Percentiles rank a stretch among this genome's conserved stretches.
Evolutionary conservation across 2,797 vertebrate species (phyloP).

Genomic region (Lophius americanus): DNA sequence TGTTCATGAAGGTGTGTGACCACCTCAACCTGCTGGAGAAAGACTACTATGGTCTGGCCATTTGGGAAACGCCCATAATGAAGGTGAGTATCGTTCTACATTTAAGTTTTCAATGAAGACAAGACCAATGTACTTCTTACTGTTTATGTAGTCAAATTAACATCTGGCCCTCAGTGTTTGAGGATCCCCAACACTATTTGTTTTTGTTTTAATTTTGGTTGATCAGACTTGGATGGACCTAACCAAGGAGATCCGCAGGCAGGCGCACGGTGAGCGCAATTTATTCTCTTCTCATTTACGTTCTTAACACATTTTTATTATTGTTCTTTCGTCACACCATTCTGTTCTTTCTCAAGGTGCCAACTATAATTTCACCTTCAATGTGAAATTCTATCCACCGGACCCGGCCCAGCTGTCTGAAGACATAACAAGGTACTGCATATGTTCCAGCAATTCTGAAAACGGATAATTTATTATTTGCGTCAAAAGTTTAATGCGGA

Average conservation of each 20-base stretch:
- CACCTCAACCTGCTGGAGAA: slow-evolving; percentile 97
- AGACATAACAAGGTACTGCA: slow-evolving; percentile 92
- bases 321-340: not conserved
- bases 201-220: slow-evolving; percentile 11
- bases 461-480: not conserved
- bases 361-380: slow-evolving; percentile 93
- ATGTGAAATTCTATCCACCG: slow-evolving; percentile 96
- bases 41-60: slow-evolving; percentile 93
- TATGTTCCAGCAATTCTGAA: not conserved
- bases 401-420: slow-evolving; percentile 96
- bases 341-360: slow-evolving; percentile 75
- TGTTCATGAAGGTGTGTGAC: slow-evolving; percentile 94
- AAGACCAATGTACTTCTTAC: not conserved
- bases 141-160: too few species aligned
- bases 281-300: not conserved
- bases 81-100: slow-evolving; percentile 81
- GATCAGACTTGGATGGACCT: slow-evolving; percentile 94
- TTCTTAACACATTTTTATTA: not conserved
- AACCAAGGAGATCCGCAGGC: slow-evolving; percentile 94
- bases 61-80: slow-evolving; percentile 87
- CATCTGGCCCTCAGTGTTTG: not conserved
- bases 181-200: not conserved
- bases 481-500: not conserved
- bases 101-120: too few species aligned
- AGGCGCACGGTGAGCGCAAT: slow-evolving; percentile 87